A percentile compares a stretch with the other conserved stretches of the same genome.
Evolutionary conservation across 2,888 invertebrate genomes (phyloP).

Genomic region (Eulithis prunata): DNA sequence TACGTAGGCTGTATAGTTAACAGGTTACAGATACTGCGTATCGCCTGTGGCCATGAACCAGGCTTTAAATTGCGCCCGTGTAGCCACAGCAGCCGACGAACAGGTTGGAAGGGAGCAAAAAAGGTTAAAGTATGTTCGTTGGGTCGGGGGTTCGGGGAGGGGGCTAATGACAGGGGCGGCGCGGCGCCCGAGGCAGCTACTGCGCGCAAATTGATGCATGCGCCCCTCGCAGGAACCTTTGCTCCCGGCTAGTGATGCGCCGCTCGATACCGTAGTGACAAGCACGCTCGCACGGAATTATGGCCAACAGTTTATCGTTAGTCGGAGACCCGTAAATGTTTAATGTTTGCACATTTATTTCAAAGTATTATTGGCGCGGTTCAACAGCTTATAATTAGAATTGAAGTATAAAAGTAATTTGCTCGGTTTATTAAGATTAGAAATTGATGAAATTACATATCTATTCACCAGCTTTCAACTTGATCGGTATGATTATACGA

Average conservation of each 20-base stretch:
- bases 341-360: conserved; percentile 20
- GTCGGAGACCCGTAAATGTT: conserved; percentile 15
- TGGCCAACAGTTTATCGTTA: conserved; percentile 31
- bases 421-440: conserved; percentile 7
- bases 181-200: conserved; percentile 83
- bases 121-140: conserved; percentile 81
- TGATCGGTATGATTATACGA: conserved; percentile 20
- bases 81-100: conserved; percentile 76
- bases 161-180: conserved; percentile 82
- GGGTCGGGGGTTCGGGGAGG: conserved; percentile 49
- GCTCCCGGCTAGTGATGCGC: conserved; percentile 82
- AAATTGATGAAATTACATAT: conserved; percentile 15
- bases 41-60: conserved; percentile 81
- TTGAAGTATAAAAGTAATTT: too few species aligned
- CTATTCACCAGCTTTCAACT: conserved; percentile 16
- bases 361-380: conserved; percentile 15
- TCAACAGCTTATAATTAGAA: conserved; percentile 5
- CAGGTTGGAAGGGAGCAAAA: conserved; percentile 82
- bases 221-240: conserved; percentile 80
- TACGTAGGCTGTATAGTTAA: conserved; percentile 62
- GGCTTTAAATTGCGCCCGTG: conserved; percentile 74
- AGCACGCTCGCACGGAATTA: conserved; percentile 56
- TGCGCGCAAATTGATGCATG: conserved; percentile 83
- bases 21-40: conserved; percentile 73
- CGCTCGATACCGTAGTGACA: conserved; percentile 74